phyloP scores from a whole-genome alignment of 1,140 invertebrate genomes.

The Hetaerina americana region DNA sequence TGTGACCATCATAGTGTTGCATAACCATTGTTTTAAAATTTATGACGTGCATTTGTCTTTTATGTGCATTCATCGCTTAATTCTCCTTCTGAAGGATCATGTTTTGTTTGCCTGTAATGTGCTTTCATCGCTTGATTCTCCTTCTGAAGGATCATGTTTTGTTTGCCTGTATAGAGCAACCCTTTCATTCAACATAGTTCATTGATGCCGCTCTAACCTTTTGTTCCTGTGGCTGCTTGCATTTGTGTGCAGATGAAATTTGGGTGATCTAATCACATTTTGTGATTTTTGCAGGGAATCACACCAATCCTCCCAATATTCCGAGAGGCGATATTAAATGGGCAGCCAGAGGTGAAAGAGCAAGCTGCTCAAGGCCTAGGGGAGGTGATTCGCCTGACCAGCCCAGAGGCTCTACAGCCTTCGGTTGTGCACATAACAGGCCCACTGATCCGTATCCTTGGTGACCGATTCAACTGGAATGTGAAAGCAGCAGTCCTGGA shows the following conservation, averaged over 20 bases:
- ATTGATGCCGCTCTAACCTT: not conserved
- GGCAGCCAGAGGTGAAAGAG: slow-evolving; percentile 88
- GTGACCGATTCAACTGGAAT: slow-evolving; percentile 83
- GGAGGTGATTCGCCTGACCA: slow-evolving; percentile 81
- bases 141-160: no score
- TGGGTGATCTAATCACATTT: slow-evolving; percentile 2
- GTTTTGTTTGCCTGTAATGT: no score
- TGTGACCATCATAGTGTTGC: no score
- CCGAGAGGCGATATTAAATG: slow-evolving; percentile 90
- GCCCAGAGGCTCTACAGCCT: slow-evolving; percentile 72
- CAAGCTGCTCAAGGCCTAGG: slow-evolving; percentile 85
- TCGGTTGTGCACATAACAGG: slow-evolving; percentile 95
- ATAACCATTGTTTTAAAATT: no score
- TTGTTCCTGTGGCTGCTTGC: not conserved
- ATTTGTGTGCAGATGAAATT: slow-evolving; percentile 12
- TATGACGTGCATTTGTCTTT: no score
- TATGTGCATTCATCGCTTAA: no score
- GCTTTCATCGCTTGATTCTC: no score
- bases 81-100: no score
- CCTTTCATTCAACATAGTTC: no score
- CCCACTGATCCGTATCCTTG: slow-evolving; percentile 91
- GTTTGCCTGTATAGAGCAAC: no score
- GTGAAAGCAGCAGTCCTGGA: slow-evolving; percentile 94
- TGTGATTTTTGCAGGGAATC: slow-evolving; percentile 50
- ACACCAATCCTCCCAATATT: slow-evolving; percentile 87